phyloP scores from a whole-genome alignment of 2,888 invertebrate genomes.

The Drosophila monieri region DNA sequence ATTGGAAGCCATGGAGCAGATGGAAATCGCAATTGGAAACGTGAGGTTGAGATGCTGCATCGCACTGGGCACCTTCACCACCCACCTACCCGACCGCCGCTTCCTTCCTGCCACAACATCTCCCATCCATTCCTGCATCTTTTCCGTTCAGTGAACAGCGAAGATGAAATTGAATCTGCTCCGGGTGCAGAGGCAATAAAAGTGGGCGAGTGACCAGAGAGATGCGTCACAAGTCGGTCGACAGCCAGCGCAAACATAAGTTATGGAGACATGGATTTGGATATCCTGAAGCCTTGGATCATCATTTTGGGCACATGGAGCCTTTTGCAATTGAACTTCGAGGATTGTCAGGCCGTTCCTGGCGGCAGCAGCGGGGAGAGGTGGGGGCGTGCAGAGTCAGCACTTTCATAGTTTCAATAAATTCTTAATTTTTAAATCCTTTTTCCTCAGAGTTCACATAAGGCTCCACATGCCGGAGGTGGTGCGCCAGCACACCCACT shows the following conservation, averaged over 20 bases:
- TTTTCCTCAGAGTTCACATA: slow-evolving; percentile 74
- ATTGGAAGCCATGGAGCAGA: slow-evolving; percentile 35
- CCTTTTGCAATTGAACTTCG: slow-evolving; percentile 44
- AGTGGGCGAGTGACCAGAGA: slow-evolving; percentile 62
- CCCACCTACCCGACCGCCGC: neutral
- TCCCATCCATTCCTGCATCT: slow-evolving; percentile 8
- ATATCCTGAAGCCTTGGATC: slow-evolving; percentile 33
- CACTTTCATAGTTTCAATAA: neutral
- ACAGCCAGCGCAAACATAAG: slow-evolving; percentile 42
- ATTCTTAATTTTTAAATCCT: neutral
- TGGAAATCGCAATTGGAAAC: slow-evolving; percentile 64
- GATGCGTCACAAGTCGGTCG: slow-evolving; percentile 69
- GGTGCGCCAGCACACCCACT: slow-evolving; percentile 70
- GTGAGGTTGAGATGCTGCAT: slow-evolving; percentile 59
- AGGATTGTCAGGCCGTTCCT: slow-evolving; percentile 38
- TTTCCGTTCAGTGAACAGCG: slow-evolving; percentile 38
- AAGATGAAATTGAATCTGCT: slow-evolving; percentile 61
- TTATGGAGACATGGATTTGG: slow-evolving; percentile 41
- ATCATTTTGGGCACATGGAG: slow-evolving; percentile 17
- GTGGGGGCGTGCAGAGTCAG: slow-evolving; percentile 58
- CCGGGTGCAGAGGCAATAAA: slow-evolving; percentile 62
- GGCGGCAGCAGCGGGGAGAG: slow-evolving; percentile 73
- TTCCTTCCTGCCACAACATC: neutral
- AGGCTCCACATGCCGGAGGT: slow-evolving; percentile 79
- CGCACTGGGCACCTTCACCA: neutral